phyloP scores from a whole-genome alignment of 2,888 invertebrate species.

The Limnephilus marmoratus region DNA sequence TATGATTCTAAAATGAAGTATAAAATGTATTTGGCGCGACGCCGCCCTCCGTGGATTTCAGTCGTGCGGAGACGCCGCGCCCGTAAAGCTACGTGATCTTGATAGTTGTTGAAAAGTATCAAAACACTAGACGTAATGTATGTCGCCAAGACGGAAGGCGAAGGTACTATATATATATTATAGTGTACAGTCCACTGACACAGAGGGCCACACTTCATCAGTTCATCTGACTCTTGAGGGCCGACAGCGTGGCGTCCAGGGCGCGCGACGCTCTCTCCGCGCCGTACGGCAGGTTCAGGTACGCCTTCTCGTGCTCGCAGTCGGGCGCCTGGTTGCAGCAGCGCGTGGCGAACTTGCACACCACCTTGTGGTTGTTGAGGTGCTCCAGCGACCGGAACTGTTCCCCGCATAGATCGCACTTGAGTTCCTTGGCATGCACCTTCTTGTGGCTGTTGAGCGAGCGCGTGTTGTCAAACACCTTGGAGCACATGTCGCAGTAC shows the following conservation, averaged over 20 bases:
- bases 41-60: constrained; percentile 55
- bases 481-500: constrained; percentile 78
- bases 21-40: constrained; percentile 3
- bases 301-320: constrained; percentile 77
- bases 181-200: not conserved
- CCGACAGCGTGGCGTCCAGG: constrained; percentile 75
- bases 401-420: constrained; percentile 77
- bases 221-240: constrained; percentile 76
- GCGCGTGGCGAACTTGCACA: constrained; percentile 73
- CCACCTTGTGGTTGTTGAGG: constrained; percentile 76
- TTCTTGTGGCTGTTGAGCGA: constrained; percentile 78
- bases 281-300: constrained; percentile 76
- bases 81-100: constrained; percentile 32
- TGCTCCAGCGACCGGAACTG: constrained; percentile 77
- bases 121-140: constrained; percentile 36
- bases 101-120: constrained; percentile 35
- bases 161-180: not conserved
- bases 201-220: constrained; percentile 68
- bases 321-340: constrained; percentile 76
- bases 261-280: constrained; percentile 75
- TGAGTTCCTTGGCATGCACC: constrained; percentile 77
- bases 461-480: constrained; percentile 77
- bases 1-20: constrained; percentile 33
- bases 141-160: constrained; percentile 44
- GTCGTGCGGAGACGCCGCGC: constrained; percentile 48